Base-by-base conservation (phyloP, 1,140 invertebrate species). In the Episyrphus balteatus region DNA sequence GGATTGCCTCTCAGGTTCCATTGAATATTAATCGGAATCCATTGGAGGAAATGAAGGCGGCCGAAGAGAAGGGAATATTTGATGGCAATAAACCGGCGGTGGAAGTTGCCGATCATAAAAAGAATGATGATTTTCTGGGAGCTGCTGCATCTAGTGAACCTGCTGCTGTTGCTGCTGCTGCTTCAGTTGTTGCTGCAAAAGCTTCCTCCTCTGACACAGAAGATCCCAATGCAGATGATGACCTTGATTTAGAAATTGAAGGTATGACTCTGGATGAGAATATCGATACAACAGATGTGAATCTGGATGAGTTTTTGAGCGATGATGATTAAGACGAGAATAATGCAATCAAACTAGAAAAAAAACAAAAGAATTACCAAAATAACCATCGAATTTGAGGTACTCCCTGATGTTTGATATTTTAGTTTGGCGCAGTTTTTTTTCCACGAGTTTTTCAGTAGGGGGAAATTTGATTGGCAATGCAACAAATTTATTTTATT, bases 21-120 rank as follows among this genome's bases (percentile, higher is more conserved):
- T 62, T 79, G 18, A 88, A 87, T 60, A 70, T 75, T 47, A 83
- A 88, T 38, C 72, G 88, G 36, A 81, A 84, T 55, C 73, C 81
- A 1, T 57, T 86, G 5, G 80, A 83, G 49, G 88, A 91, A 65
- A 82, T 88, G 77, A 66, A 58, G 44, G 51, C 51, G 8, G 45
- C 42, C 8, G 55, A 65, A 38, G 50, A 57, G 33, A 54, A 57
- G 14, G 54, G 52, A 31, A 46, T 42, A n/a, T 47, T 32, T 14
- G 37, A 43, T 15, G 50, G 54, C n/a, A 48, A 46, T 13, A 50
- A 39, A 11, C 53, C 55, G 32, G 14, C 44, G n/a, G 56, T 56
- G 19, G 62, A 52, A 8, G 54, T 54, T 13, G 54, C 55, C 40
- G 60, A 59, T 40, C 53, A 54, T 42, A 49, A 47, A 19, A 52